Conservation (phyloP, 1,140 invertebrate genomes). For the Meloidogyne hapla region DNA sequence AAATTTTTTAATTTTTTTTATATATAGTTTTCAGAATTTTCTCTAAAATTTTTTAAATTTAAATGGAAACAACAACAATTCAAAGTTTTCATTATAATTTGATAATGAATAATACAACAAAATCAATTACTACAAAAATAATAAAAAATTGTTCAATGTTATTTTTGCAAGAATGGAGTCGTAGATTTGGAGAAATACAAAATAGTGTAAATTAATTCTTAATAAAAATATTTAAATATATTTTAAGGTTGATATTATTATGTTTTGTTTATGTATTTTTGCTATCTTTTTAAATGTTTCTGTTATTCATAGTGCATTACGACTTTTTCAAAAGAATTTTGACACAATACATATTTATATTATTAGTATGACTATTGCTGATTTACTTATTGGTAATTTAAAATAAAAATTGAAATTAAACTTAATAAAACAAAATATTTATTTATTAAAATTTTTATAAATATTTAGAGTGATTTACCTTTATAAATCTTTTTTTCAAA, state of each 20-base stretch:
- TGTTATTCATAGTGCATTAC: slow-evolving; percentile 1
- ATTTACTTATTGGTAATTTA: slow-evolving; percentile 15
- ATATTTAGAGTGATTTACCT: too few species aligned
- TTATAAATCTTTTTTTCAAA: too few species aligned
- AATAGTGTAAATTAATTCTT: neutral
- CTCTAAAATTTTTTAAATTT: neutral
- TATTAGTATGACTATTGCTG: slow-evolving; percentile 27
- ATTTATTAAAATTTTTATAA: too few species aligned
- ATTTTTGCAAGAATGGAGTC: neutral
- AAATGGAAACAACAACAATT: neutral
- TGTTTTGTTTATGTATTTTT: neutral
- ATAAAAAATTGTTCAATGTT: neutral
- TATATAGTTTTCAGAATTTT: too few species aligned
- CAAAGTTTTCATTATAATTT: neutral
- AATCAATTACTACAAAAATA: neutral
- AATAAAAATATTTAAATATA: neutral
- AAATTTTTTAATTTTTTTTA: too few species aligned
- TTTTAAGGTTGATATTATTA: neutral
- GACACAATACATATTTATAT: slow-evolving; percentile 28
- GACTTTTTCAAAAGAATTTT: slow-evolving; percentile 2
- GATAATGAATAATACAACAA: neutral
- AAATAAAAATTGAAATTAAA: neutral
- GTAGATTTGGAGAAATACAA: neutral
- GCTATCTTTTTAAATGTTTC: slow-evolving; percentile 10
- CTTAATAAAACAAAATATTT: too few species aligned